phyloP scores from a whole-genome alignment of 2,113 vertebrate genomes.

The Hydrochoerus hydrochaeris region DNA sequence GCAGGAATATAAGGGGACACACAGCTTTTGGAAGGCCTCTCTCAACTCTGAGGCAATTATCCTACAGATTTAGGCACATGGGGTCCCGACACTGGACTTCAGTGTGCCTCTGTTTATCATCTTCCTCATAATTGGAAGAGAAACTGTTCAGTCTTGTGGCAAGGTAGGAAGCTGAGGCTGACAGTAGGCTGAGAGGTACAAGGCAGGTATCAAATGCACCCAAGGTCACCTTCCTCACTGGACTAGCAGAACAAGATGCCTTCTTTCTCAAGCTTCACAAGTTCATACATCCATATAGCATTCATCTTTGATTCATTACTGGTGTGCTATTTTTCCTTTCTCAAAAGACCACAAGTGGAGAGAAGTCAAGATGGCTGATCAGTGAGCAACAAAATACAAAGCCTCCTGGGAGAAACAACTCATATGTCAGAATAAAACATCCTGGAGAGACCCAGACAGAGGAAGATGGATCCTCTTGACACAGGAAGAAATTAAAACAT shows the following conservation, averaged over 20 bases:
- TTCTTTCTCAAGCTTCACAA: neutral
- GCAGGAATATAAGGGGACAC: fast-evolving
- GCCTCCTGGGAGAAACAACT: too few relatives aligned
- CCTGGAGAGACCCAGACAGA: too few relatives aligned
- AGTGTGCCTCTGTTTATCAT: neutral
- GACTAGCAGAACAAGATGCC: neutral
- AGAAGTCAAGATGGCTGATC: too few relatives aligned
- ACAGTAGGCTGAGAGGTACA: neutral
- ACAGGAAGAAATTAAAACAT: too few relatives aligned
- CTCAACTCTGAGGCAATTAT: neutral
- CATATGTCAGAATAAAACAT: too few relatives aligned
- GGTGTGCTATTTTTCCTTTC: neutral
- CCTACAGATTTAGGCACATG: neutral
- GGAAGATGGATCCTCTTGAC: too few relatives aligned
- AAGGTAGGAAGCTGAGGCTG: neutral
- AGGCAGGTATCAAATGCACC: neutral
- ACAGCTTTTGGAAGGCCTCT: neutral
- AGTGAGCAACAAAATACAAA: too few relatives aligned
- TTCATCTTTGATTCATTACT: neutral
- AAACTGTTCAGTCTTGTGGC: neutral
- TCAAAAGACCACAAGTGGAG: neutral
- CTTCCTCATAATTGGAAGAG: neutral
- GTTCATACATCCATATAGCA: fast-evolving
- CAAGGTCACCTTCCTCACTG: neutral
- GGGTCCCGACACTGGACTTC: neutral